Evolutionary conservation across 2,888 invertebrate genomes (phyloP).

Genomic region (Vanessa cardui): DNA sequence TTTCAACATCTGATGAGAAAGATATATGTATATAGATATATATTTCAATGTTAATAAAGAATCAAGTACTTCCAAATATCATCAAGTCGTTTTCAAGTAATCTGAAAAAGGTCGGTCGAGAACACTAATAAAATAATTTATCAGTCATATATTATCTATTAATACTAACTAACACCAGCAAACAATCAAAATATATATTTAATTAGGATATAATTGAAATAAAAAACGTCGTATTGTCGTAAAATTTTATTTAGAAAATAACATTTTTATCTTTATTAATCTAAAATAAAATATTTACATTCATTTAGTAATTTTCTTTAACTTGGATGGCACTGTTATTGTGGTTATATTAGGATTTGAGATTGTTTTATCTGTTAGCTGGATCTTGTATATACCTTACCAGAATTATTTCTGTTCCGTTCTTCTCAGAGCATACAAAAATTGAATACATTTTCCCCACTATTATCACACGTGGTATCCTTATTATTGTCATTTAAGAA

Average conservation of each 20-base stretch:
- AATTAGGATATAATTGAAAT: background rate
- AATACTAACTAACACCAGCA: background rate
- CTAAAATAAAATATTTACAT: constrained; percentile 8
- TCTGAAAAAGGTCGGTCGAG: no score
- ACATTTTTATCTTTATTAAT: constrained; percentile 30
- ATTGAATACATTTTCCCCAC: no score
- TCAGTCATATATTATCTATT: background rate
- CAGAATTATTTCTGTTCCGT: no score
- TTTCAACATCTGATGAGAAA: no score
- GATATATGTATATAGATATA: no score
- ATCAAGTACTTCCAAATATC: background rate
- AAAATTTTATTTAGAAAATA: constrained; percentile 34
- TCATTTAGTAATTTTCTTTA: background rate
- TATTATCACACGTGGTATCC: no score
- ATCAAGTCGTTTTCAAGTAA: no score
- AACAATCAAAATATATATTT: background rate
- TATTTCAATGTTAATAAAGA: background rate
- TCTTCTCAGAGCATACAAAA: no score
- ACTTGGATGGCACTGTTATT: constrained; percentile 3
- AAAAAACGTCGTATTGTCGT: background rate
- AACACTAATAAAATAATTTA: no score
- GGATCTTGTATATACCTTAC: no score
- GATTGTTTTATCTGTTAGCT: background rate
- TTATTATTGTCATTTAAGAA: no score
- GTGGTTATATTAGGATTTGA: background rate